Percentiles rank a stretch among this genome's conserved stretches.
These are phyloP conservation scores for Stenopsyche tienmushanensis DNA, from an alignment of 1,140 invertebrate species.

Conservation along the genomic window DNA sequence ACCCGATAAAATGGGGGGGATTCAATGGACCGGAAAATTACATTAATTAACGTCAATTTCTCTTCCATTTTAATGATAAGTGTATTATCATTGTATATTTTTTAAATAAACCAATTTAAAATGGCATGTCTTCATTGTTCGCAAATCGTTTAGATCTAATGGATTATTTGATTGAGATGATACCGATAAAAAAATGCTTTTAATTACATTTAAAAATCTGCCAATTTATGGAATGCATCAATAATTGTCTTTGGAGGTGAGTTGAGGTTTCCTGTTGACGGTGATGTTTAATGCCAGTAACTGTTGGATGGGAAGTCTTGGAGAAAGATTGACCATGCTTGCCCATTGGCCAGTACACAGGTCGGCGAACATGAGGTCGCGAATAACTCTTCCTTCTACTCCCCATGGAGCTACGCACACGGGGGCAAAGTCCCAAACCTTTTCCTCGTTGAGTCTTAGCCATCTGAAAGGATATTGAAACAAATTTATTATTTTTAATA, in stretches of 20 bases:
- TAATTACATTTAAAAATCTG: too few relatives aligned
- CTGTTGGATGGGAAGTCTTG: conserved; percentile 62
- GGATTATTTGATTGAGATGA: too few relatives aligned
- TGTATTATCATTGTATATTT: too few relatives aligned
- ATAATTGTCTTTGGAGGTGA: conserved; percentile 50
- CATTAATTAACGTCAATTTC: too few relatives aligned
- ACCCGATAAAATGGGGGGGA: too few relatives aligned
- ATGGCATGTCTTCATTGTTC: too few relatives aligned
- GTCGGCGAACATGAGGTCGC: conserved; percentile 74
- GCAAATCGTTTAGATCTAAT: too few relatives aligned
- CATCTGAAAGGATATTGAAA: conserved; percentile 54
- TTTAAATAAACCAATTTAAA: too few relatives aligned
- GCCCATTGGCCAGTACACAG: conserved; percentile 83
- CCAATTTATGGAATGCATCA: too few relatives aligned
- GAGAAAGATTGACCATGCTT: conserved; percentile 74
- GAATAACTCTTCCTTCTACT: conserved; percentile 66
- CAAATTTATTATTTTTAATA: not conserved
- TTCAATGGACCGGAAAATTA: too few relatives aligned
- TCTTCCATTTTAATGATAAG: too few relatives aligned
- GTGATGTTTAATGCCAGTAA: conserved; percentile 53
- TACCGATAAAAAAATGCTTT: too few relatives aligned
- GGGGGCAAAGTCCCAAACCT: conserved; percentile 72
- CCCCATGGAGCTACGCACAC: conserved; percentile 74
- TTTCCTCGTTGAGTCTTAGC: conserved; percentile 64
- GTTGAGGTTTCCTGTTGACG: conserved; percentile 53